Conservation (phyloP, 2,797 vertebrate genomes). For the Catostomus latipinnis region DNA sequence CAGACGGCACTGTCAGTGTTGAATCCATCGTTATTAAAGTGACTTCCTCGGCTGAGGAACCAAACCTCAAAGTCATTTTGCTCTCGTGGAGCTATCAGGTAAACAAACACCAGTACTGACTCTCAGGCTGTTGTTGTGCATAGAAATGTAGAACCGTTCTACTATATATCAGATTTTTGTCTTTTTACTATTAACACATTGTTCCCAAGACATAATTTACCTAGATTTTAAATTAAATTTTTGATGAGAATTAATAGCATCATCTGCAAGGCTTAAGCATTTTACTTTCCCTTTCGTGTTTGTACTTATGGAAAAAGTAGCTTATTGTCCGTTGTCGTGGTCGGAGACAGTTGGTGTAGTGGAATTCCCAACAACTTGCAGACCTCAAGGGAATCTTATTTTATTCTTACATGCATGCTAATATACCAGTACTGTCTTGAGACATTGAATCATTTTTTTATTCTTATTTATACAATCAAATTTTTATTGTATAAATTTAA, state of each 20-base stretch:
- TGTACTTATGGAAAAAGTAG: background rate
- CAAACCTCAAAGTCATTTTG: slow-evolving; percentile 88
- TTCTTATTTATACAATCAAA: background rate
- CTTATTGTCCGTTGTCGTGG: background rate
- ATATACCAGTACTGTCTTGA: background rate
- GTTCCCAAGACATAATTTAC: no score
- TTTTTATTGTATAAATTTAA: background rate
- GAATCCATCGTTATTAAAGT: slow-evolving; percentile 97
- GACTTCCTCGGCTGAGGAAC: slow-evolving; percentile 88
- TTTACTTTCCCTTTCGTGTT: background rate
- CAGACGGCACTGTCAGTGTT: slow-evolving; percentile 93
- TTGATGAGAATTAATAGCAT: background rate
- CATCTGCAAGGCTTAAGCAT: background rate
- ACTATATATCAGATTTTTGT: no score
- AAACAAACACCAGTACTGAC: background rate
- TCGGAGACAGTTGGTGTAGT: background rate
- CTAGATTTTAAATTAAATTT: background rate
- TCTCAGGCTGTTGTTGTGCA: no score
- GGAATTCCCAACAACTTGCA: background rate
- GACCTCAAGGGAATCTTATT: background rate
- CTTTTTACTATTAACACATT: no score
- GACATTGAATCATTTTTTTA: background rate
- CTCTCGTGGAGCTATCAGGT: slow-evolving; percentile 99
- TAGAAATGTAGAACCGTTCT: background rate
- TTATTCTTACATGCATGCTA: background rate